Conservation (phyloP, 2,113 vertebrate genomes). For the Oreamnos americanus region DNA sequence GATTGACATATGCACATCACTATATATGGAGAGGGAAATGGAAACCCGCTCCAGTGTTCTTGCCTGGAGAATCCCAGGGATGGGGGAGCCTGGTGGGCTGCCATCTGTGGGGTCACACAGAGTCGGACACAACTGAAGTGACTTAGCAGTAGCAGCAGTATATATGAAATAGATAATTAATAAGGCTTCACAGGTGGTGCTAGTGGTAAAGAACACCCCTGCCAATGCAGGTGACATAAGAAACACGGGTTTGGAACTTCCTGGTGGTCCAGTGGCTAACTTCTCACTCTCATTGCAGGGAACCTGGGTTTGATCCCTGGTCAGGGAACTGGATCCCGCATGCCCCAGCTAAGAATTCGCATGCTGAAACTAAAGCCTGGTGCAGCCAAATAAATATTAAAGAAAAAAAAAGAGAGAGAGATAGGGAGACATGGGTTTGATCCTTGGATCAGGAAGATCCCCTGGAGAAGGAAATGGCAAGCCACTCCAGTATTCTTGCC, state of each 20-base stretch:
- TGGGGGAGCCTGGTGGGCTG: too few relatives aligned
- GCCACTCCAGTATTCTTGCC: too few relatives aligned
- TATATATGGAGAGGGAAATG: background rate
- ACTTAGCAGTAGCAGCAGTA: background rate
- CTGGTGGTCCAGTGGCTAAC: background rate
- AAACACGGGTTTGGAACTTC: background rate
- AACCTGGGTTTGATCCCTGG: background rate
- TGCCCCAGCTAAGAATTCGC: background rate
- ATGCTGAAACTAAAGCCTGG: background rate
- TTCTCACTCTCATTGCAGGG: background rate
- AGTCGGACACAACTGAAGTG: too few relatives aligned
- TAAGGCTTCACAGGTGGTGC: background rate
- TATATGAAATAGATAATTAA: background rate
- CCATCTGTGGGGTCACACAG: too few relatives aligned
- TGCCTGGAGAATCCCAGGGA: too few relatives aligned
- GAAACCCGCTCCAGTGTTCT: too few relatives aligned
- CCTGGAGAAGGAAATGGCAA: too few relatives aligned
- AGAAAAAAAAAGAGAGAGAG: background rate
- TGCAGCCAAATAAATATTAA: background rate
- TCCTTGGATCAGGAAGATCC: too few relatives aligned
- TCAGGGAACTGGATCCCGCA: background rate
- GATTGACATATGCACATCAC: background rate
- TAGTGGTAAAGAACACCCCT: background rate
- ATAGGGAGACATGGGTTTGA: background rate
- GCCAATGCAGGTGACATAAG: background rate